Evolutionary conservation across 1,140 invertebrate genomes (phyloP).

Genomic region (Kradibia gibbosae): DNA sequence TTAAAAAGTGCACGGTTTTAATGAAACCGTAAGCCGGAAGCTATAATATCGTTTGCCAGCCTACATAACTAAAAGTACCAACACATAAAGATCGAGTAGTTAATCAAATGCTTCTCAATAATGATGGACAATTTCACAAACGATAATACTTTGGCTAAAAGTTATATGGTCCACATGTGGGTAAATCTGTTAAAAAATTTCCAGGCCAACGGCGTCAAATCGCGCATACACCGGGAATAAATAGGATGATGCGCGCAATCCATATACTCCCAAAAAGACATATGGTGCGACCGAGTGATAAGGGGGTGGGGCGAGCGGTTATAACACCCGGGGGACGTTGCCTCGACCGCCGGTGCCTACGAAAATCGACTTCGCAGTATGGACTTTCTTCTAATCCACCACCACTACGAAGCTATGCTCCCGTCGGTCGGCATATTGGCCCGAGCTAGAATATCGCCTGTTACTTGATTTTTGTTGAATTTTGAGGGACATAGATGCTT

Average conservation of each 20-base stretch:
- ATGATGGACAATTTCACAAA: background rate
- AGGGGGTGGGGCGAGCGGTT: constrained; percentile 60
- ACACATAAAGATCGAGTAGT: background rate
- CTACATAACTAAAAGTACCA: background rate
- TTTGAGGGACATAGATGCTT: background rate
- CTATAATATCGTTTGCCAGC: background rate
- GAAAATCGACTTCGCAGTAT: constrained; percentile 55
- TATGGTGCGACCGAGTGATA: constrained; percentile 62
- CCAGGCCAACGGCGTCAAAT: background rate
- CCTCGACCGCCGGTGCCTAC: constrained; percentile 60
- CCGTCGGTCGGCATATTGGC: background rate
- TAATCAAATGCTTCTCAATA: background rate
- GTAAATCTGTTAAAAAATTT: background rate
- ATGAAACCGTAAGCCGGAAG: background rate
- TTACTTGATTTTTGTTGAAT: background rate
- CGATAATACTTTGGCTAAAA: background rate
- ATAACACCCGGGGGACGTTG: constrained; percentile 67
- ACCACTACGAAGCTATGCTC: background rate
- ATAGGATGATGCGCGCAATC: background rate
- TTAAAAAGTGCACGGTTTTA: background rate
- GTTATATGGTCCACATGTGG: background rate
- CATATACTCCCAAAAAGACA: constrained; percentile 47
- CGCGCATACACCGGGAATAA: background rate
- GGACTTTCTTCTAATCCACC: background rate
- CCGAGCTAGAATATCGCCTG: background rate